Percentiles rank a stretch among this genome's conserved stretches.
phyloP scores from a whole-genome alignment of 2,113 vertebrate species.

The Otolemur garnettii region DNA sequence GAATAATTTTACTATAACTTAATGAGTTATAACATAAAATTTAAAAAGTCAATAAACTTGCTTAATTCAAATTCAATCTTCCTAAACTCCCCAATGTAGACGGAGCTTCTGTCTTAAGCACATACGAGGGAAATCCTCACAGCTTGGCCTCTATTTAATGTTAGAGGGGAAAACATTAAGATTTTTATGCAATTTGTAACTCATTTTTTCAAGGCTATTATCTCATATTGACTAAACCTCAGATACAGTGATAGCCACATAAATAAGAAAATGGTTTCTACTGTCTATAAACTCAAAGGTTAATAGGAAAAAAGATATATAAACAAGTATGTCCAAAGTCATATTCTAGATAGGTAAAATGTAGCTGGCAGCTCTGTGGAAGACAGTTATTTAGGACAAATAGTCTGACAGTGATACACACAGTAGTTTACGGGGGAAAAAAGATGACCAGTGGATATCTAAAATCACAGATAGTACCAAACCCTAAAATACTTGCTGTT shows the following conservation, averaged over 20 bases:
- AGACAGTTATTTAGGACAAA: not conserved
- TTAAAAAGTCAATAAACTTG: not conserved
- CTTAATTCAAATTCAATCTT: conserved; percentile 37
- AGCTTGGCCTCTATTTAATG: not conserved
- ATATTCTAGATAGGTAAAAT: not conserved
- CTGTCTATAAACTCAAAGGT: not conserved
- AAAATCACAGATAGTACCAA: not conserved
- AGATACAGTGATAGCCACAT: not conserved
- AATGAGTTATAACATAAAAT: not conserved
- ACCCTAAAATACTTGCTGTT: not conserved
- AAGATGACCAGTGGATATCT: not conserved
- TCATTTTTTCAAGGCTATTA: not conserved
- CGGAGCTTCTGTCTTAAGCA: not conserved
- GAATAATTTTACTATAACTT: not conserved
- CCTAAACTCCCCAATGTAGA: not conserved
- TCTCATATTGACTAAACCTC: not conserved
- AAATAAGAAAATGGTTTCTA: not conserved
- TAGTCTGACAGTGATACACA: not conserved
- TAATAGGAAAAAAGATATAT: not conserved
- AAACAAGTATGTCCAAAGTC: not conserved
- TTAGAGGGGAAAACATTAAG: not conserved
- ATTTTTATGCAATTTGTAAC: not conserved
- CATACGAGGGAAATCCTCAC: not conserved
- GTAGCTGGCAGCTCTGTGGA: not conserved
- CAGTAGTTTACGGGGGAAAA: not conserved